Evolutionary conservation across 2,113 vertebrate genomes (phyloP).

Genomic region (Tonatia bakeri): DNA sequence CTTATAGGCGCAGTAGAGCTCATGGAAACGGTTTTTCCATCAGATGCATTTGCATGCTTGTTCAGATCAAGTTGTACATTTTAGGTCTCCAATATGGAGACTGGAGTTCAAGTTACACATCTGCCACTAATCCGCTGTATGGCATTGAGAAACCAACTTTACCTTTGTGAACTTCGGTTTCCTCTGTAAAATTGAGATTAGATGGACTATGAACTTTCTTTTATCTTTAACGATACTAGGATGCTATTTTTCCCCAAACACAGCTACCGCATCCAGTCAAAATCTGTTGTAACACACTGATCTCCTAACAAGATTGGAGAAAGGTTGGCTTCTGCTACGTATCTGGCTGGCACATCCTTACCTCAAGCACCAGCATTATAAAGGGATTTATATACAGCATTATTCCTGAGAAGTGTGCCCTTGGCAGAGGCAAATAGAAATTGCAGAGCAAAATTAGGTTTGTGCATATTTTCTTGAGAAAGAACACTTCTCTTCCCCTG

Average conservation of each 20-base stretch:
- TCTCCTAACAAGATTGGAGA: constrained; percentile 30
- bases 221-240: constrained; percentile 31
- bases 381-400: constrained; percentile 42
- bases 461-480: constrained; percentile 49
- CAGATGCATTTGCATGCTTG: not conserved
- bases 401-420: constrained; percentile 41
- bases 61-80: not conserved
- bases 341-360: constrained; percentile 54
- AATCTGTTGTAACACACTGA: constrained; percentile 40
- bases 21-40: not conserved
- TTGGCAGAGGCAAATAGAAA: constrained; percentile 59
- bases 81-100: not conserved
- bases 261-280: constrained; percentile 12
- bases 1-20: not conserved
- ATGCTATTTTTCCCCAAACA: not conserved
- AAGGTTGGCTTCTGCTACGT: constrained; percentile 28
- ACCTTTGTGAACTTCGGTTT: not conserved
- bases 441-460: constrained; percentile 61
- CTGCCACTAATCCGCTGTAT: not conserved
- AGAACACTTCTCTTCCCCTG: not conserved
- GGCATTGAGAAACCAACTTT: constrained; percentile 18
- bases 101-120: not conserved
- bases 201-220: not conserved
- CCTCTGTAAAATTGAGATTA: not conserved
- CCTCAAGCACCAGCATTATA: constrained; percentile 22